Evolutionary conservation across 2,113 vertebrate species (phyloP), one percentile per base, ranked within the genome.

Genomic region (Sinosuthora webbiana): DNA sequence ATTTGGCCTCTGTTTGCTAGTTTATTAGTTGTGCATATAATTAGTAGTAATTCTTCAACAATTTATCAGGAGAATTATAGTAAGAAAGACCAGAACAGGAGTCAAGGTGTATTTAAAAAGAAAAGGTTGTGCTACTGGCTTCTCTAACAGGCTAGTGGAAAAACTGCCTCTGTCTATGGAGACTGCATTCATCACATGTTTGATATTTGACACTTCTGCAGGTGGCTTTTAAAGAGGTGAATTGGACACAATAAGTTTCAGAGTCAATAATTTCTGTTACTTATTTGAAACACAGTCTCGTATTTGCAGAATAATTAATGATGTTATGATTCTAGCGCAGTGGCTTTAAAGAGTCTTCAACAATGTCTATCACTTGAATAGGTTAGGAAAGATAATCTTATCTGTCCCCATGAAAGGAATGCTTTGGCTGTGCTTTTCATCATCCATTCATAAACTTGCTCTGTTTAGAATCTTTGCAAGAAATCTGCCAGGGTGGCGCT

Each of bases 241-340:
- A 94, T 94, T 77, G 90, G 27, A 39, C 28, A 60, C 9, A 15
- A 20, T 76, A 64, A 57, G 37, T 82, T 94, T 88, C 53, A 49
- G 49, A 94, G 60, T 70, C 94, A 93, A 94, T 95, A 39, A 81
- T 89, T 93, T 83, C 77, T 91, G 45, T 78, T 94, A 69, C 69
- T 71, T 81, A 70, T 90, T 94, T 87, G 87, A 95, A 92, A 87
- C 21, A 68, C 0, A 11, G 65, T 75, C 82, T 90, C 74, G 31
- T 93, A 95, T 94, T 94, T 71, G 42, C 76, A 93, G 85, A 44
- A 87, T 86, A 94, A 93, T 96, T 96, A 95, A 95, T 70, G 81
- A 85, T 78, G 39, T 33, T 95, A 63, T 94, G 84, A 91, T 37
- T 94, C 57, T 56, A 67, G 11, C 70, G 85, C 37, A 24, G 44